phyloP scores from a whole-genome alignment of 2,797 vertebrate species.

The Galagoides demidoff region DNA sequence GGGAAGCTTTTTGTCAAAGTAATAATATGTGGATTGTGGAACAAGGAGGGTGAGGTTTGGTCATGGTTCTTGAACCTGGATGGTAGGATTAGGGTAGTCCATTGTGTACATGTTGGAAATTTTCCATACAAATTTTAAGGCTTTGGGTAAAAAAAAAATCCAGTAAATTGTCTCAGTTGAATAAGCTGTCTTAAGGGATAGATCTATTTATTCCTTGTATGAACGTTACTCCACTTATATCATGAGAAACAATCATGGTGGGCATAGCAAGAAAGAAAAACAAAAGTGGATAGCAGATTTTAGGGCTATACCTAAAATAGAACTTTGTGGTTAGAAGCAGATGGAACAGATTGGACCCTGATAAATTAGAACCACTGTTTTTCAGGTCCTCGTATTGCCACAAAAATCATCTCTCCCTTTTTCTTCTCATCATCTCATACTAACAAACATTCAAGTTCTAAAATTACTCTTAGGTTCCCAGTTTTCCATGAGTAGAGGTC shows the following conservation, averaged over 20 bases:
- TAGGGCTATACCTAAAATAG: not conserved
- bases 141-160: not conserved
- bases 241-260: not conserved
- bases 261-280: not conserved
- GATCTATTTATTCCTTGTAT: not conserved
- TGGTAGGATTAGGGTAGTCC: not conserved
- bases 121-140: not conserved
- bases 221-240: not conserved
- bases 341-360: not conserved
- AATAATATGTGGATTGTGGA: not conserved
- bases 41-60: not conserved
- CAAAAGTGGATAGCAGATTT: not conserved
- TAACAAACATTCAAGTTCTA: not conserved
- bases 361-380: not conserved
- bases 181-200: not conserved
- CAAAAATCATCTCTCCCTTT: not conserved
- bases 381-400: not conserved
- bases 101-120: not conserved
- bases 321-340: not conserved
- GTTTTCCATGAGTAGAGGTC: not conserved
- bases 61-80: not conserved
- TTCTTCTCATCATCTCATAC: too few relatives aligned
- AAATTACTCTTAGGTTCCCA: not conserved
- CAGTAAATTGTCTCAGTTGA: not conserved
- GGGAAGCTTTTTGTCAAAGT: not conserved